Base-by-base conservation (phyloP, 2,113 vertebrate genomes). In the Trinectes maculatus region DNA sequence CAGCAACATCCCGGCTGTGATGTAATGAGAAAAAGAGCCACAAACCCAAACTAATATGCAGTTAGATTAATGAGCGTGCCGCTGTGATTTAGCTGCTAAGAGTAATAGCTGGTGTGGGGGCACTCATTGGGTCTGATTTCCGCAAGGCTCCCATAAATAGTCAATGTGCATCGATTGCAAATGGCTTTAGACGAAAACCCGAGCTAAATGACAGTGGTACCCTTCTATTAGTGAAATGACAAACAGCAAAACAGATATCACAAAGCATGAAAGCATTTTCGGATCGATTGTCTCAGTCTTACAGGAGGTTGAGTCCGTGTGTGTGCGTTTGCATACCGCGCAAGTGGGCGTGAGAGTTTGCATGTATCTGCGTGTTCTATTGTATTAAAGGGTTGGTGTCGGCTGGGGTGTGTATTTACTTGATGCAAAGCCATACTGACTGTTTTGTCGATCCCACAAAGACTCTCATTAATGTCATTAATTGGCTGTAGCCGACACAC, bases 141-240 rank as follows among this genome's bases (percentile, higher is more conserved):
- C 22, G 40, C 77, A 75, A 84, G 79, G 71, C 71, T 80, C 79
- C 75, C 84, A 82, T 87, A 87, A 85, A 90, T 85, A 87, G 80
- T 87, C 84, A 82, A 89, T 80, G 84, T 63, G 72, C 71, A 77
- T 85, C 19, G 78, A 85, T 58, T 82, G 71, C 57, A 85, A 84
- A 87, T 73, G 77, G 74, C 81, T 80, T 47, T 62, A 72, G 75
- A 83, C 74, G 79, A 74, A 78, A 83, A 77, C 75, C 47, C 22
- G 0, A 9, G 65, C 80, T 86, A 74, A 86, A 87, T 80, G 81
- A 79, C 66, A 39, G 10, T 25, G 62, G 64, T 52, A 53, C 52
- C 59, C 63, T 78, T 81, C 80, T 79, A 81, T 87, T 77, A 83
- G 76, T 52, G 57, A 71, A 85, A 85, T 80, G 79, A 87, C 85